Conservation (phyloP, 1,140 invertebrate species). For the Oreohelix idahoensis region DNA sequence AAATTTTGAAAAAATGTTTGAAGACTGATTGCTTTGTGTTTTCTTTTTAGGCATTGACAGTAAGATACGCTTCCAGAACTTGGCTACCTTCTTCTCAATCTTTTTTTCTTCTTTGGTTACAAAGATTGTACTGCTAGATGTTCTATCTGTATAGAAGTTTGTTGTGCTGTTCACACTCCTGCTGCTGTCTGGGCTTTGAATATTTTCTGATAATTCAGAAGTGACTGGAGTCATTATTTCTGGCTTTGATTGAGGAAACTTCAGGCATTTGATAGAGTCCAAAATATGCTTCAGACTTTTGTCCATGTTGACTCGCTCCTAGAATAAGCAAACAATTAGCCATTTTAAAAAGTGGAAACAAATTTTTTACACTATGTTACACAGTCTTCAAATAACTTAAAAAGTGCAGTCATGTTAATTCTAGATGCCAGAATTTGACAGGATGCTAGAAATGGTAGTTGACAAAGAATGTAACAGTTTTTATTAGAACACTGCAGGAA, state of each 20-base stretch:
- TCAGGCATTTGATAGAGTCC: conserved; percentile 56
- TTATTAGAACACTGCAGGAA: too few relatives aligned
- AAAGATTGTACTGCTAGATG: background rate
- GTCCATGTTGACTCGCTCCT: conserved; percentile 48
- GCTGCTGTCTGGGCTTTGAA: background rate
- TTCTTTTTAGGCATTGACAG: conserved; percentile 59
- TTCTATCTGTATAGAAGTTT: background rate
- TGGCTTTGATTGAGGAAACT: conserved; percentile 48
- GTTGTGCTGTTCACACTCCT: background rate
- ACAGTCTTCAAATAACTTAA: too few relatives aligned
- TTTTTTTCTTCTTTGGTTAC: conserved; percentile 6
- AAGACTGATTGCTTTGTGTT: background rate
- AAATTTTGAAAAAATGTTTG: background rate
- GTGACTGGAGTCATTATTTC: background rate
- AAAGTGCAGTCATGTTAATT: too few relatives aligned
- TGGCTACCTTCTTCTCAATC: conserved; percentile 45
- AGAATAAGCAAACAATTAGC: background rate
- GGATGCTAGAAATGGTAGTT: too few relatives aligned
- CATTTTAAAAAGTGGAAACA: background rate
- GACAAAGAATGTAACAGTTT: too few relatives aligned
- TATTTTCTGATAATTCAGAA: background rate
- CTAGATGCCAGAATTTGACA: too few relatives aligned
- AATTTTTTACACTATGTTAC: too few relatives aligned
- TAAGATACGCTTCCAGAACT: conserved; percentile 60
- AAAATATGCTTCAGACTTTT: conserved; percentile 59